Percentiles rank a stretch among this genome's conserved stretches.
phyloP scores from a whole-genome alignment of 2,113 vertebrate genomes.

The Prinia subflava region DNA sequence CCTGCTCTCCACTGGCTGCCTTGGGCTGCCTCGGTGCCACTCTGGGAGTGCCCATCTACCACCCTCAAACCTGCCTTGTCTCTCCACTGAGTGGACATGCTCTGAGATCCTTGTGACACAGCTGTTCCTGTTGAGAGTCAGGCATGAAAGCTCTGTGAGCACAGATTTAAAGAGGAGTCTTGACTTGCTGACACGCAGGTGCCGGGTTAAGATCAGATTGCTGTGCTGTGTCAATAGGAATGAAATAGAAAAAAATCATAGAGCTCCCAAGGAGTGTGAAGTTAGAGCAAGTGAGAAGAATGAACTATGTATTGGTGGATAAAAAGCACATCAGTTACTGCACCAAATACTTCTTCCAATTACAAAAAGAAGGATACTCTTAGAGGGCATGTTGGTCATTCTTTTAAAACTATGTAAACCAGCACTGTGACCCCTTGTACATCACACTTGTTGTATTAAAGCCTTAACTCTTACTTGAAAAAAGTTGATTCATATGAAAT shows the following conservation, averaged over 20 bases:
- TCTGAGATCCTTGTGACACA: not conserved
- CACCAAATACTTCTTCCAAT: not conserved
- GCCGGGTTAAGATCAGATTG: not conserved
- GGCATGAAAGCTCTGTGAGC: not conserved
- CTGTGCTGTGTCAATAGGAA: not conserved
- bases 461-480: not conserved
- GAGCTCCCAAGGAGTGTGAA: not conserved
- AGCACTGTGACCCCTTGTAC: not conserved
- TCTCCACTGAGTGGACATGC: not conserved
- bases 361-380: not conserved
- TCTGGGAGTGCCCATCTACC: fast-evolving
- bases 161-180: not conserved
- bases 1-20: fast-evolving
- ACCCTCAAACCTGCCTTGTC: not conserved
- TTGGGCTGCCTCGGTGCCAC: not conserved
- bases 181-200: not conserved
- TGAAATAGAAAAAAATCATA: not conserved
- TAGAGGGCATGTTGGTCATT: not conserved
- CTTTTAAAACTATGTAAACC: not conserved
- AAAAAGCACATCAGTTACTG: not conserved
- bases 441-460: not conserved
- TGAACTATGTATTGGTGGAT: not conserved
- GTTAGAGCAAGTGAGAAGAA: not conserved
- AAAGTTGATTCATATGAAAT: not conserved
- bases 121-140: not conserved